Conservation (phyloP, 2,113 vertebrate genomes). For the Phoenicopterus ruber region DNA sequence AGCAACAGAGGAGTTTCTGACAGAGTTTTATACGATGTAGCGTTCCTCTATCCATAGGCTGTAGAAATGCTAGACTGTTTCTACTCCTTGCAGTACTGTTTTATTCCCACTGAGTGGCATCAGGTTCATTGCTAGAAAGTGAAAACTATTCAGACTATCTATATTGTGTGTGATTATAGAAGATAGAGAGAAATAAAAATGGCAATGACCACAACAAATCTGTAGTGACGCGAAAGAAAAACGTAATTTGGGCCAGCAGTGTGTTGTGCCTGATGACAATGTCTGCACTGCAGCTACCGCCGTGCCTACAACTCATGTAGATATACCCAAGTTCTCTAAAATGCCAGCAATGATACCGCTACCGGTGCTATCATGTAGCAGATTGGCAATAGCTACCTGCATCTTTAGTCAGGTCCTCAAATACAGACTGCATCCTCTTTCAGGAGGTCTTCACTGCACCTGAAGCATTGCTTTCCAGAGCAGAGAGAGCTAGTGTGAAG, state of each 20-base stretch:
- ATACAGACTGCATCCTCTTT: neutral
- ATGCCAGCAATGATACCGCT: neutral
- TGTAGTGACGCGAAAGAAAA: neutral
- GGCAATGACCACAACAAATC: neutral
- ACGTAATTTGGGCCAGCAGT: neutral
- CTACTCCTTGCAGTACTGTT: conserved; percentile 42
- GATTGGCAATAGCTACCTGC: neutral
- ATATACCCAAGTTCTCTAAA: neutral
- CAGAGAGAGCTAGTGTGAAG: neutral
- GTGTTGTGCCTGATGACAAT: neutral
- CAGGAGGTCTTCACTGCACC: neutral
- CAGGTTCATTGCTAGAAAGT: neutral
- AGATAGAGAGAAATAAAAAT: neutral
- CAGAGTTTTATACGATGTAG: accelerated
- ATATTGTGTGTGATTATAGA: neutral
- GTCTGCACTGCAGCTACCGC: neutral
- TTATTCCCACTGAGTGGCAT: conserved; percentile 55
- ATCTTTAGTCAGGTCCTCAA: neutral
- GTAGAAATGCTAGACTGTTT: neutral
- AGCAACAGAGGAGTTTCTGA: neutral
- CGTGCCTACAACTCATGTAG: neutral
- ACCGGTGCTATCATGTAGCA: neutral
- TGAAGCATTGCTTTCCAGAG: neutral
- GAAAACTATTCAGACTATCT: neutral
- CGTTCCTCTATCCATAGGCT: neutral